These are phyloP conservation scores for Choristoneura fumiferana DNA, from an alignment of 1,140 invertebrate species.

Conservation along the genomic window DNA sequence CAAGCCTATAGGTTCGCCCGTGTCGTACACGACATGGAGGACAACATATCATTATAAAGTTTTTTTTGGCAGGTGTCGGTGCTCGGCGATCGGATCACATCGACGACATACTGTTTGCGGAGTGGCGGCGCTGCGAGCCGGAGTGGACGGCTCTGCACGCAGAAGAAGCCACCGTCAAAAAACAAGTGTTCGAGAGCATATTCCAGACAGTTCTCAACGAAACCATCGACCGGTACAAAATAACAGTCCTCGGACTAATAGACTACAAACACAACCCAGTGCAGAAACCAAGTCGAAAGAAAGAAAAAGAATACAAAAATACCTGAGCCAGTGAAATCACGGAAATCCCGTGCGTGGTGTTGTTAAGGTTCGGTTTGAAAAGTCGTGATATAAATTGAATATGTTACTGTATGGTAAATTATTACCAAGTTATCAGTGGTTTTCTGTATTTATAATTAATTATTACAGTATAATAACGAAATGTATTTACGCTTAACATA, in stretches of 20 bases:
- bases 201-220: slow-evolving; percentile 64
- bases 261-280: no score
- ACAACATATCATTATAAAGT: no score
- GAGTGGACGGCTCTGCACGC: slow-evolving; percentile 66
- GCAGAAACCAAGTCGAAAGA: no score
- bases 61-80: slow-evolving; percentile 44
- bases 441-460: no score
- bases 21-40: no score
- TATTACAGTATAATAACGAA: no score
- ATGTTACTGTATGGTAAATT: no score
- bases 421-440: no score
- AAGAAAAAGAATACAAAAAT: no score
- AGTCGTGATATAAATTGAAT: slow-evolving; percentile 17
- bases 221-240: slow-evolving; percentile 66
- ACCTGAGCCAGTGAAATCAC: no score
- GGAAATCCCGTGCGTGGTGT: slow-evolving; percentile 1
- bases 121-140: slow-evolving; percentile 66
- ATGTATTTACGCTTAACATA: no score
- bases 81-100: slow-evolving; percentile 63
- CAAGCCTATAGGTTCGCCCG: no score
- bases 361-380: slow-evolving; percentile 22
- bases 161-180: slow-evolving; percentile 63
- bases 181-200: slow-evolving; percentile 67
- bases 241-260: slow-evolving; percentile 35
- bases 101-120: slow-evolving; percentile 65